These are phyloP conservation scores for Apis mellifera DNA, from an alignment of 1,140 invertebrate genomes.

Conservation along the genomic window DNA sequence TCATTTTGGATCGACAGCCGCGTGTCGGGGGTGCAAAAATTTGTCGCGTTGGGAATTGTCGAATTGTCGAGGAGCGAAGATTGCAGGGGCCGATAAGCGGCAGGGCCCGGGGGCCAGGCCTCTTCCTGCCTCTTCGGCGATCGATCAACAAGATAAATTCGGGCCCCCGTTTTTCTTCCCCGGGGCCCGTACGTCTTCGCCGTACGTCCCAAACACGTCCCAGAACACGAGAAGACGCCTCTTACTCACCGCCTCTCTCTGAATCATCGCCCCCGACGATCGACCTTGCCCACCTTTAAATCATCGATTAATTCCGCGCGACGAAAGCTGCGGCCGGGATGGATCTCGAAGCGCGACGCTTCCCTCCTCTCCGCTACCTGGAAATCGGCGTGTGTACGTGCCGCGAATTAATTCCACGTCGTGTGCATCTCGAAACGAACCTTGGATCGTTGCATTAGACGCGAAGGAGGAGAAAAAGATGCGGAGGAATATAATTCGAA, in stretches of 20 bases:
- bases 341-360: slow-evolving; percentile 61
- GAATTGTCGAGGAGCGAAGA: slow-evolving; percentile 31
- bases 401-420: slow-evolving; percentile 64
- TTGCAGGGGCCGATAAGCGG: slow-evolving; percentile 33
- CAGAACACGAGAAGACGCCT: slow-evolving; percentile 46
- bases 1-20: neutral
- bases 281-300: slow-evolving; percentile 73
- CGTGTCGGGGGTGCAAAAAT: slow-evolving; percentile 35
- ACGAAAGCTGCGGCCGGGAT: slow-evolving; percentile 73
- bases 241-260: slow-evolving; percentile 56
- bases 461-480: slow-evolving; percentile 46
- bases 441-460: neutral
- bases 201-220: slow-evolving; percentile 18
- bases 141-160: slow-evolving; percentile 56
- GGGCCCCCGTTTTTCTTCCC: slow-evolving; percentile 48
- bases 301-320: slow-evolving; percentile 76
- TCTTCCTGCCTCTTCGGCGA: slow-evolving; percentile 9
- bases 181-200: slow-evolving; percentile 32
- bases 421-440: neutral
- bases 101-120: neutral
- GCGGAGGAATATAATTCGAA: neutral
- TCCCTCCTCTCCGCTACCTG: slow-evolving; percentile 65
- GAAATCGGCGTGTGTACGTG: slow-evolving; percentile 73
- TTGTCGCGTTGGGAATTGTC: slow-evolving; percentile 38
- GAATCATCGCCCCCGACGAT: slow-evolving; percentile 60